Evolutionary conservation across 2,797 vertebrate genomes (phyloP).

Genomic region (Steatocranus sp.): DNA sequence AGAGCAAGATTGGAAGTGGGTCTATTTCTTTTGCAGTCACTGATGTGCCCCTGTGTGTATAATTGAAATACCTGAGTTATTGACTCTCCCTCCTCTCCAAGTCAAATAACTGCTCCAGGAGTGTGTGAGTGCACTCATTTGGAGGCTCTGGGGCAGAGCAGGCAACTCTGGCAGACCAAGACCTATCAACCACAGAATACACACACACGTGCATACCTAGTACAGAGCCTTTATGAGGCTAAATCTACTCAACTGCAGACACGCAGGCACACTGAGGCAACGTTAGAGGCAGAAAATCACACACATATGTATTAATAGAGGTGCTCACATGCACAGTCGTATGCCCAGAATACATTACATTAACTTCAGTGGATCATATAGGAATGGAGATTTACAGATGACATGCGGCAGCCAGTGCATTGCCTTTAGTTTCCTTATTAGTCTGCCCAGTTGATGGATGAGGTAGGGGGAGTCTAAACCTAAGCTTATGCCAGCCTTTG

Average conservation of each 20-base stretch:
- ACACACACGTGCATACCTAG: neutral
- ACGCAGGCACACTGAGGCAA: neutral
- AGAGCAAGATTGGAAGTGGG: conserved; percentile 33
- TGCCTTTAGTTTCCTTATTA: neutral
- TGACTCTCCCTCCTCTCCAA: conserved; percentile 54
- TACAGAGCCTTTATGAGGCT: neutral
- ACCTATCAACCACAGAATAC: conserved; percentile 8
- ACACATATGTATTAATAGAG: neutral
- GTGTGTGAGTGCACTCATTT: conserved; percentile 56
- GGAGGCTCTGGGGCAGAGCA: conserved; percentile 45
- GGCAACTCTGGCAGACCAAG: conserved; percentile 5
- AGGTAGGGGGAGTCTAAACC: neutral
- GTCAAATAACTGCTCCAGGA: conserved; percentile 53
- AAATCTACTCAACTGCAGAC: neutral
- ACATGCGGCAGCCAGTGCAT: neutral
- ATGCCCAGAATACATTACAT: neutral
- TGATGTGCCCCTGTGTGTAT: conserved; percentile 68
- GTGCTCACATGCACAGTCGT: neutral
- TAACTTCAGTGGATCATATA: neutral
- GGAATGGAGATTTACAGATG: neutral
- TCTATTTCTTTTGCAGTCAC: conserved; percentile 54
- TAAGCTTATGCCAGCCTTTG: neutral
- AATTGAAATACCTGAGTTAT: conserved; percentile 72
- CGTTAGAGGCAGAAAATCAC: neutral
- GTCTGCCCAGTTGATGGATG: neutral